Evolutionary conservation across 2,113 vertebrate genomes (phyloP).

Genomic region (Mormyrus lacerda): DNA sequence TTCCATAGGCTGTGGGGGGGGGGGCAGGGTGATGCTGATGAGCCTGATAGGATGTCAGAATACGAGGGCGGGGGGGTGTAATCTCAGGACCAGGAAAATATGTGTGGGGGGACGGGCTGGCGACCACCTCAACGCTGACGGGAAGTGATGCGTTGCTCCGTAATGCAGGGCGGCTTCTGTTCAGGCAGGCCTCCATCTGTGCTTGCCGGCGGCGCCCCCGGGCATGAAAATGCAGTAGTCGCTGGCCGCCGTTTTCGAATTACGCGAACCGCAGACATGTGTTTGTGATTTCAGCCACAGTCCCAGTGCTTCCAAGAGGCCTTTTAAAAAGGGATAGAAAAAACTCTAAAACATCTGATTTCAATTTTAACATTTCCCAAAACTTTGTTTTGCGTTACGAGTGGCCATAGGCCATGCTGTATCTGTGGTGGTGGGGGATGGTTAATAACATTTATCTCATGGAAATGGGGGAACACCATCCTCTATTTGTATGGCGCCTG

Average conservation of each 20-base stretch:
- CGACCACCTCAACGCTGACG: background rate
- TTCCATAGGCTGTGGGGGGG: constrained; percentile 45
- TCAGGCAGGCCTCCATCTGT: background rate
- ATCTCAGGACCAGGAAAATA: background rate
- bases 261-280: constrained; percentile 14
- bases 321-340: background rate
- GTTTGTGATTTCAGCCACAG: constrained; percentile 7
- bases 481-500: background rate
- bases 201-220: background rate
- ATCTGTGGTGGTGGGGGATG: background rate
- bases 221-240: constrained; percentile 10
- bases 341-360: constrained; percentile 15
- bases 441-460: constrained; percentile 8
- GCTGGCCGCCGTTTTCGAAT: background rate
- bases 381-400: background rate
- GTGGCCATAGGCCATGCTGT: background rate
- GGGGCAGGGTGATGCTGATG: background rate
- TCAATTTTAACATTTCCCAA: constrained; percentile 18
- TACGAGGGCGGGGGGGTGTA: background rate
- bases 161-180: background rate
- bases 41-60: background rate
- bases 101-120: background rate
- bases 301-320: background rate
- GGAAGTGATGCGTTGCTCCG: background rate
- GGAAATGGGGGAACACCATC: background rate